A percentile compares a stretch with the other conserved stretches of the same genome.
Conservation (phyloP, 1,140 invertebrate species). For the Amyelois transitella region DNA sequence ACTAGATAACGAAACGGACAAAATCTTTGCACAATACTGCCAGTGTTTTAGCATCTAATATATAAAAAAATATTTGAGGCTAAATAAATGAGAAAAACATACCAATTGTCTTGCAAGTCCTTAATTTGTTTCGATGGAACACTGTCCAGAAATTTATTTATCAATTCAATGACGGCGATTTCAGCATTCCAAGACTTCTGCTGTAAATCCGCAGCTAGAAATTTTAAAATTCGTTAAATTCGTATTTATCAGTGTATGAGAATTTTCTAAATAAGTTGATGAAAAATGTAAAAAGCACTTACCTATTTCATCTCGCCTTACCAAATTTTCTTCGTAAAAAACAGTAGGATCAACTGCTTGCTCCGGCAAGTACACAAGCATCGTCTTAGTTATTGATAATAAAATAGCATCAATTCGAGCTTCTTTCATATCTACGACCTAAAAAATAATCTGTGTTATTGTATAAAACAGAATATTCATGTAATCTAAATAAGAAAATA, state of each 20-base stretch:
- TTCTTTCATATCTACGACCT: constrained; percentile 84
- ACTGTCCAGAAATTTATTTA: constrained; percentile 80
- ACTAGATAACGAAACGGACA: too few species aligned
- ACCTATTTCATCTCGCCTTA: constrained; percentile 73
- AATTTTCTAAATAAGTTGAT: background rate
- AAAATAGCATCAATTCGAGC: constrained; percentile 83
- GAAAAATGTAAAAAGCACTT: constrained; percentile 13
- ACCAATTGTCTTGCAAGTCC: constrained; percentile 78
- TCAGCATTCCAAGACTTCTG: constrained; percentile 75
- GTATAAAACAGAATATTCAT: background rate
- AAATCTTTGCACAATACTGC: too few species aligned
- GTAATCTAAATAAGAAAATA: background rate
- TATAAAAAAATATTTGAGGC: background rate
- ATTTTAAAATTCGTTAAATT: background rate
- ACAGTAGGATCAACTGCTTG: constrained; percentile 78
- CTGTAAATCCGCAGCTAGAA: constrained; percentile 53
- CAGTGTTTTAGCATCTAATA: background rate
- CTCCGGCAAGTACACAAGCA: constrained; percentile 80
- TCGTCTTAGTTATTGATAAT: constrained; percentile 77
- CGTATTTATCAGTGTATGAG: background rate
- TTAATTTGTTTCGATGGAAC: constrained; percentile 74
- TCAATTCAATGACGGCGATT: constrained; percentile 79
- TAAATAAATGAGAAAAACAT: constrained; percentile 6
- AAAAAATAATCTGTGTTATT: constrained; percentile 9
- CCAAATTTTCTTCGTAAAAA: constrained; percentile 80